A percentile compares a stretch with the other conserved stretches of the same genome.
Evolutionary conservation across 2,888 invertebrate genomes (phyloP).

Genomic region (Crepidodera aurea): DNA sequence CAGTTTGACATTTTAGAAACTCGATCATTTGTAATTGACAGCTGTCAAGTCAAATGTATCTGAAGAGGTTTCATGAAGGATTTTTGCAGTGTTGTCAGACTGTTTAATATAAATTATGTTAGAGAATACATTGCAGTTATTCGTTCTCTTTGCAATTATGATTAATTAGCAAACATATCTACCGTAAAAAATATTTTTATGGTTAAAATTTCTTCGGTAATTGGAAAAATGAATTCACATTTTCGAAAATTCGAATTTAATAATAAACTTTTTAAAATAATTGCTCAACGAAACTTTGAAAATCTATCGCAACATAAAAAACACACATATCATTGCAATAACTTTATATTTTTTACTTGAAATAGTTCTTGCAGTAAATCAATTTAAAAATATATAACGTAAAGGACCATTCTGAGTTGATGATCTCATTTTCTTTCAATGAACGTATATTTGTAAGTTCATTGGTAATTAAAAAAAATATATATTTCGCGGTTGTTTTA

Average conservation of each 20-base stretch:
- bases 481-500: slow-evolving; percentile 25
- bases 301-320: background rate
- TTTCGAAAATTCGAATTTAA: background rate
- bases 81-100: too few species aligned
- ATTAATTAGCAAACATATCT: too few species aligned
- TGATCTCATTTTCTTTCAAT: slow-evolving; percentile 41
- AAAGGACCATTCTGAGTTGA: slow-evolving; percentile 35
- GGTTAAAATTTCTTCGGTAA: too few species aligned
- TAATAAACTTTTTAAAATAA: background rate
- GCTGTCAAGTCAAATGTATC: too few species aligned
- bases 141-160: too few species aligned
- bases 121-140: too few species aligned
- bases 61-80: too few species aligned
- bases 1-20: too few species aligned
- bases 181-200: too few species aligned
- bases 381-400: slow-evolving; percentile 23
- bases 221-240: too few species aligned
- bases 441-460: slow-evolving; percentile 18
- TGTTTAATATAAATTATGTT: too few species aligned
- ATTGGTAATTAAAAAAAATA: slow-evolving; percentile 2
- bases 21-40: too few species aligned
- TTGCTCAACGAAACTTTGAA: background rate
- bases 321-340: slow-evolving; percentile 3
- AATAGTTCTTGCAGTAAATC: slow-evolving; percentile 25
- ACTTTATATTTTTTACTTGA: slow-evolving; percentile 25